Evolutionary conservation across 2,888 invertebrate species (phyloP).

Genomic region (Aleiodes alternator): DNA sequence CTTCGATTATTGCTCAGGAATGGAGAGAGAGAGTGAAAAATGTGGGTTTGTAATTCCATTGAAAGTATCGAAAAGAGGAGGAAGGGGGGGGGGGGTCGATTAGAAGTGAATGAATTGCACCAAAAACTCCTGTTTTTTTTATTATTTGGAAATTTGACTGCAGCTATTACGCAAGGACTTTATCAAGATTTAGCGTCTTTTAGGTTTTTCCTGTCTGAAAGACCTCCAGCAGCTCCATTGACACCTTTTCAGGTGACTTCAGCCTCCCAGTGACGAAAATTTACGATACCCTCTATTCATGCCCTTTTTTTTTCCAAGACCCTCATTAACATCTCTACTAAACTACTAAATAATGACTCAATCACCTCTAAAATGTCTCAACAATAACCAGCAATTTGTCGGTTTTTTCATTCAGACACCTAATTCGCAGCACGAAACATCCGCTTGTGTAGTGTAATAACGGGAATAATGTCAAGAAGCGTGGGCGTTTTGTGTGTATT

Average conservation of each 20-base stretch:
- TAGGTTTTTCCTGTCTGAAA: background rate
- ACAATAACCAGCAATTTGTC: conserved; percentile 39
- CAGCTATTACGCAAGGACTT: too few relatives aligned
- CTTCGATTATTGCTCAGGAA: conserved; percentile 61
- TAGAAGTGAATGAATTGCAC: conserved; percentile 8
- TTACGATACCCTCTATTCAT: background rate
- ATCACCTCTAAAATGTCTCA: conserved; percentile 3
- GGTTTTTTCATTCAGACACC: conserved; percentile 43
- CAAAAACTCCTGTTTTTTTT: too few relatives aligned
- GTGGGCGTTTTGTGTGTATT: conserved; percentile 70
- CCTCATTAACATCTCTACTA: conserved; percentile 16
- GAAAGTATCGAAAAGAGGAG: conserved; percentile 44
- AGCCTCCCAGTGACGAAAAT: background rate
- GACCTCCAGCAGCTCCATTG: conserved; percentile 28
- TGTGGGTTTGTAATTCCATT: conserved; percentile 39
- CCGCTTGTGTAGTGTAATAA: conserved; percentile 55
- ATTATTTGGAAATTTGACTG: background rate
- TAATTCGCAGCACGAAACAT: conserved; percentile 71
- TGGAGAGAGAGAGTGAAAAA: conserved; percentile 55
- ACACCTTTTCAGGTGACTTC: background rate
- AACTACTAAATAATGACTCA: conserved; percentile 25
- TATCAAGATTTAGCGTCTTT: too few relatives aligned
- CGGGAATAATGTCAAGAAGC: conserved; percentile 56
- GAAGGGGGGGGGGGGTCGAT: conserved; percentile 28
- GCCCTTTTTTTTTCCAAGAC: background rate